phyloP scores from a whole-genome alignment of 2,888 invertebrate genomes.

The Dolomedes plantarius region DNA sequence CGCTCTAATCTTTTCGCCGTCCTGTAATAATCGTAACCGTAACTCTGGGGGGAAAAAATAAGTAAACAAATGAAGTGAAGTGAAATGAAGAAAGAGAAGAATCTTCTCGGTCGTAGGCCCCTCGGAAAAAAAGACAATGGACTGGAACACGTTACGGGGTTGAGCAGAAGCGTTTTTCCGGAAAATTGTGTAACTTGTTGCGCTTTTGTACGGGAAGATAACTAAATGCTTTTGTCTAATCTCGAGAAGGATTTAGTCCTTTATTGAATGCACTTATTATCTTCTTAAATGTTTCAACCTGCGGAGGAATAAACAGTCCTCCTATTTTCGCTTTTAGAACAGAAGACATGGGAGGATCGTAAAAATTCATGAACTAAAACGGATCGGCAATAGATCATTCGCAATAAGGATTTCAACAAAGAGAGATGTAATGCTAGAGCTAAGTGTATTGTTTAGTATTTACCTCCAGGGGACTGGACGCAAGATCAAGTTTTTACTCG shows the following conservation, averaged over 20 bases:
- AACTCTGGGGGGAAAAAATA: conserved; percentile 33
- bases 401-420: too few species aligned
- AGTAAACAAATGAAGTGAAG: conserved; percentile 41
- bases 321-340: neutral
- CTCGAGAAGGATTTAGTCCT: neutral
- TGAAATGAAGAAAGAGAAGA: conserved; percentile 43
- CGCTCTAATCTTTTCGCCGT: conserved; percentile 7
- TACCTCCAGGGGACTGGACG: too few species aligned
- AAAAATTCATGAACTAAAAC: neutral
- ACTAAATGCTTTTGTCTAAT: neutral
- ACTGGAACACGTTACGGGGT: conserved; percentile 60
- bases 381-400: too few species aligned
- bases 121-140: conserved; percentile 49
- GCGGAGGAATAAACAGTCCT: neutral
- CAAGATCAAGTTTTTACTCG: too few species aligned
- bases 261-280: neutral
- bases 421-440: too few species aligned
- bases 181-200: conserved; percentile 67
- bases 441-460: too few species aligned
- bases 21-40: conserved; percentile 69
- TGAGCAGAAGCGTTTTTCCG: conserved; percentile 21
- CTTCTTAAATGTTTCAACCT: neutral
- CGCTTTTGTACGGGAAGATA: conserved; percentile 28
- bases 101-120: conserved; percentile 62
- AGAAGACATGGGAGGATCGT: neutral